Conservation (phyloP, 23 tunicate genomes). For the Phallusia fumigata region DNA sequence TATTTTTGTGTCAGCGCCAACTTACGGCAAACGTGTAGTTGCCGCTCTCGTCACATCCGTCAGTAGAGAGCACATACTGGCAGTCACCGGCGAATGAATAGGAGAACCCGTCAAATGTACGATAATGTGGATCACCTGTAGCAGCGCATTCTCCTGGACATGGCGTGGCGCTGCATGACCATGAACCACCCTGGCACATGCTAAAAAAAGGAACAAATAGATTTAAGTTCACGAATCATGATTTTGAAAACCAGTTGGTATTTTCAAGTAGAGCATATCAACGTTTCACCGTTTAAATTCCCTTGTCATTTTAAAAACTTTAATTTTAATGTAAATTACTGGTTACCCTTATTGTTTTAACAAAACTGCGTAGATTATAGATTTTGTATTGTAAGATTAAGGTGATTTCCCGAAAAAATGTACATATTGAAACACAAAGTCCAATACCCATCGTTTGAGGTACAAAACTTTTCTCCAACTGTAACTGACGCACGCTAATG, state of each 20-base stretch:
- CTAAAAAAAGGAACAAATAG: no score
- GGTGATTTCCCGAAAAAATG: not conserved
- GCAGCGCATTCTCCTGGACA: slow-evolving; percentile 95
- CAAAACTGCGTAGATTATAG: no score
- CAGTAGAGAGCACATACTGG: slow-evolving; percentile 94
- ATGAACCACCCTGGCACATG: slow-evolving; percentile 72
- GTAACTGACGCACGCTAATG: no score
- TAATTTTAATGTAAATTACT: no score
- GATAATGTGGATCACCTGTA: slow-evolving; percentile 88
- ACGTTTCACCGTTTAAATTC: no score
- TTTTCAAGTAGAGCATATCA: no score
- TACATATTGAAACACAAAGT: not conserved
- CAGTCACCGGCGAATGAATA: slow-evolving; percentile 83
- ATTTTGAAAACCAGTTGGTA: no score
- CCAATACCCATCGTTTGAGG: not conserved
- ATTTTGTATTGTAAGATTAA: no score
- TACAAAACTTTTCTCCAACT: not conserved
- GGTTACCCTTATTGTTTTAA: no score
- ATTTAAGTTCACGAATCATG: no score
- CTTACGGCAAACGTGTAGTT: slow-evolving; percentile 81
- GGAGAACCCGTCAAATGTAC: slow-evolving; percentile 79
- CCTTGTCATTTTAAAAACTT: no score
- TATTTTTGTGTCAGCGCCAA: no score
- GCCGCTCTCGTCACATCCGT: slow-evolving; percentile 52
- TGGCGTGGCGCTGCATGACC: slow-evolving; percentile 74